A percentile compares a stretch with the other conserved stretches of the same genome.
Conservation (phyloP, 2,888 invertebrate genomes). For the Phortica magna region DNA sequence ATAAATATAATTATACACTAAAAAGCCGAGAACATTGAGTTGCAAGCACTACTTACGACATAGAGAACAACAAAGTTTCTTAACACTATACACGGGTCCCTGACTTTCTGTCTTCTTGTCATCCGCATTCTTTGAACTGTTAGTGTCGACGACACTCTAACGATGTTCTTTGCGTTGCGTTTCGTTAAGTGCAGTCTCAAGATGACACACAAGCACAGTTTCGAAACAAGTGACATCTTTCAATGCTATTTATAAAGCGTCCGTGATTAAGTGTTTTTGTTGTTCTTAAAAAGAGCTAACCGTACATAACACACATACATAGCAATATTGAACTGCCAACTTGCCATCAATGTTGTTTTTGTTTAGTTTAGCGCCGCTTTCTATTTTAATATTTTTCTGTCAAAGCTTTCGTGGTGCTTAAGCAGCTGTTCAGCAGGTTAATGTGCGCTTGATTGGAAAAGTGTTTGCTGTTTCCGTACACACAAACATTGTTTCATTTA, state of each 20-base stretch:
- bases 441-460: slow-evolving; percentile 34
- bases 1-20: slow-evolving; percentile 6
- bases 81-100: too few species aligned
- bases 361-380: slow-evolving; percentile 2
- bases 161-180: background rate
- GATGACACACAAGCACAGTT: slow-evolving; percentile 8
- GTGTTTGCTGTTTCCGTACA: background rate
- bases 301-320: too few species aligned
- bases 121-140: background rate
- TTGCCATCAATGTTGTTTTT: background rate
- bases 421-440: slow-evolving; percentile 18
- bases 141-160: background rate
- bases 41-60: too few species aligned
- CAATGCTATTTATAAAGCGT: slow-evolving; percentile 10
- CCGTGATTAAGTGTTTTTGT: slow-evolving; percentile 28
- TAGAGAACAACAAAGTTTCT: too few species aligned
- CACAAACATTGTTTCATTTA: background rate
- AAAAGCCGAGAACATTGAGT: background rate
- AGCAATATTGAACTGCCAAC: too few species aligned
- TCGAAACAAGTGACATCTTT: background rate
- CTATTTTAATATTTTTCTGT: slow-evolving; percentile 22
- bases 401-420: background rate
- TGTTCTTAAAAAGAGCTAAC: background rate
- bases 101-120: background rate
- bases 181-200: background rate